Evolutionary conservation across 2,888 invertebrate genomes (phyloP), one percentile per base, ranked within the genome.

Genomic region (Bedellia somnulentella): DNA sequence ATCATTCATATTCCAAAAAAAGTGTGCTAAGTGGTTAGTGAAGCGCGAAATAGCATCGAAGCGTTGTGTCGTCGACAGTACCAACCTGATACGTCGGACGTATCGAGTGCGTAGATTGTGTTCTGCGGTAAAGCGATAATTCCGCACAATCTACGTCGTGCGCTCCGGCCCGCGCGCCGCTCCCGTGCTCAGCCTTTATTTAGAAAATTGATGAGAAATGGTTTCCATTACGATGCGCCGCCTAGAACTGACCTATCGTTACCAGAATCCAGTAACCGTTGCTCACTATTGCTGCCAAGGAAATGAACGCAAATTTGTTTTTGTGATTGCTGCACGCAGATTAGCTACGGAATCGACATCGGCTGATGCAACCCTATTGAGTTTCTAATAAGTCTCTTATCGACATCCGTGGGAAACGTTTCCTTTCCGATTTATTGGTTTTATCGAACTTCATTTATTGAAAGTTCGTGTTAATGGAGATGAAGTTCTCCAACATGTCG

Each of bases 161-260:
- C 66, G 75, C 75, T 75, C 73, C 73, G 73, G 73, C 67, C 64
- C 63, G 59, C 67, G 64, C 61, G 15, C 62, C 60, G 73, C 73
- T 73, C 63, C 75, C 70, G 75, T 71, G 67, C 29, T 16, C 11
- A 60, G 60, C 73, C 73, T 73, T 73, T 73, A 75, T 73, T 75
- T 68, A 73, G 73, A 75, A 73, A 75, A 75, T 73, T 75, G 75
- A 75, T 73, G 73, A 71, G 75, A 75, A 73, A 73, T 70, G 71
- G 67, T 70, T 61, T 67, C 75, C 73, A 75, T 75, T 73, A 73
- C 67, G 56, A 58, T 51, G 58, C 55, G 58, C 67, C 60, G 68
- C 61, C 67, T 62, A 62, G n/a, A n/a, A n/a, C n/a, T n/a, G n/a
- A n/a, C n/a, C n/a, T n/a, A n/a, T n/a, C n/a, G n/a, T n/a, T n/a